phyloP scores from a whole-genome alignment of 2,888 invertebrate species.

The Agrypnus murinus region DNA sequence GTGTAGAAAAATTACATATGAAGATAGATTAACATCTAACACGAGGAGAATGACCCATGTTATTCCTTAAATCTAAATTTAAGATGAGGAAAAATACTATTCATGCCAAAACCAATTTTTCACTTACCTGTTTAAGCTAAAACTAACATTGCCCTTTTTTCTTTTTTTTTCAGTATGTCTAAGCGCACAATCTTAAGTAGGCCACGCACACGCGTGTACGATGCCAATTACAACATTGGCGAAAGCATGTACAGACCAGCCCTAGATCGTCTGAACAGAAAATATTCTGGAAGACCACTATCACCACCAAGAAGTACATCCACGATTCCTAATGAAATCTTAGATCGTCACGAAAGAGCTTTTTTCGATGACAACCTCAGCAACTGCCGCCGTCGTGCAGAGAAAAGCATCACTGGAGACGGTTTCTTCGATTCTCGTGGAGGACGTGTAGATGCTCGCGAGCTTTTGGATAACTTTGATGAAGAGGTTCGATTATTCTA shows the following conservation, averaged over 20 bases:
- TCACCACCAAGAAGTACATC: constrained; percentile 62
- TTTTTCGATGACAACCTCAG: constrained; percentile 73
- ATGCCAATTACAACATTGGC: constrained; percentile 89
- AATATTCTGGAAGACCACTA: constrained; percentile 75
- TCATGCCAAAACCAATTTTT: neutral
- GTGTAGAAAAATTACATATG: neutral
- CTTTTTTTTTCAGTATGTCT: constrained; percentile 62
- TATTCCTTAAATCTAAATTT: constrained; percentile 15
- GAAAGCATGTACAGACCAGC: constrained; percentile 88
- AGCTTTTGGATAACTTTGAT: constrained; percentile 71
- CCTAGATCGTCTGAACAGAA: constrained; percentile 83
- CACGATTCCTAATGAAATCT: constrained; percentile 62
- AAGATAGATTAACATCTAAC: neutral
- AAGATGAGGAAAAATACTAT: constrained; percentile 1
- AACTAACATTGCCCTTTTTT: neutral
- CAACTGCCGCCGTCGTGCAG: constrained; percentile 73
- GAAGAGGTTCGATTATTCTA: constrained; percentile 69
- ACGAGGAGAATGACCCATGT: constrained; percentile 11
- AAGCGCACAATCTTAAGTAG: constrained; percentile 70
- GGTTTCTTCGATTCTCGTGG: constrained; percentile 79
- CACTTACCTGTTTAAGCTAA: neutral
- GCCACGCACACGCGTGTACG: constrained; percentile 88
- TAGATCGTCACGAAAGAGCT: constrained; percentile 70
- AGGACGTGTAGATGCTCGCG: constrained; percentile 70
- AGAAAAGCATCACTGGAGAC: constrained; percentile 73